Conservation (phyloP, 2,888 invertebrate species). For the Epistrophe grossulariae region DNA sequence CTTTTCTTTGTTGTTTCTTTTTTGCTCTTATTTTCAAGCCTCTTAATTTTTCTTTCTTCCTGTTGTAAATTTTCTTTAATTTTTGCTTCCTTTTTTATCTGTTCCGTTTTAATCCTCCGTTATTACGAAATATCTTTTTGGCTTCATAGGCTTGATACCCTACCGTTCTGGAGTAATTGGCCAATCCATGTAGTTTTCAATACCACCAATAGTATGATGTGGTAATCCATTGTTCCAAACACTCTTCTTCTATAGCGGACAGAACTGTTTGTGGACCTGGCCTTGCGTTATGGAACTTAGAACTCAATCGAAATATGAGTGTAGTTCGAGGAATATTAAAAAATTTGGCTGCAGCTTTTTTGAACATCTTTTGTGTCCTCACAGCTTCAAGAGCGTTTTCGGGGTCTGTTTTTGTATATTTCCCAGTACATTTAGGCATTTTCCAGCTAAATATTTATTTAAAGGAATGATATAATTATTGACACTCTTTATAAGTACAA, state of each 20-base stretch:
- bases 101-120: conserved; percentile 37
- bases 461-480: conserved; percentile 35
- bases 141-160: conserved; percentile 29
- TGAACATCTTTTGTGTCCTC: conserved; percentile 25
- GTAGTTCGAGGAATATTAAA: conserved; percentile 32
- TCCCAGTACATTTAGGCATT: conserved; percentile 31
- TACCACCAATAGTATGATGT: conserved; percentile 22
- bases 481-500: conserved; percentile 33
- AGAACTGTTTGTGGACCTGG: conserved; percentile 41
- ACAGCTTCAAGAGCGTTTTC: conserved; percentile 43
- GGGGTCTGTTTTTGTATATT: conserved; percentile 23
- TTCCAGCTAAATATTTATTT: conserved; percentile 29
- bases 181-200: conserved; percentile 43
- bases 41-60: conserved; percentile 41
- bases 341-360: conserved; percentile 24
- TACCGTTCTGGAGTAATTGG: conserved; percentile 40
- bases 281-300: conserved; percentile 19
- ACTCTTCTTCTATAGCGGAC: conserved; percentile 32
- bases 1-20: conserved; percentile 27
- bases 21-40: conserved; percentile 40
- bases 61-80: conserved; percentile 39
- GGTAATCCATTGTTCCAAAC: conserved; percentile 41
- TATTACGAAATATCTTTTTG: conserved; percentile 36
- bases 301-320: conserved; percentile 39
- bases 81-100: conserved; percentile 32